Percentiles rank a stretch among this genome's conserved stretches.
phyloP scores from a whole-genome alignment of 2,888 invertebrate species.

The Agrotis ipsilon region DNA sequence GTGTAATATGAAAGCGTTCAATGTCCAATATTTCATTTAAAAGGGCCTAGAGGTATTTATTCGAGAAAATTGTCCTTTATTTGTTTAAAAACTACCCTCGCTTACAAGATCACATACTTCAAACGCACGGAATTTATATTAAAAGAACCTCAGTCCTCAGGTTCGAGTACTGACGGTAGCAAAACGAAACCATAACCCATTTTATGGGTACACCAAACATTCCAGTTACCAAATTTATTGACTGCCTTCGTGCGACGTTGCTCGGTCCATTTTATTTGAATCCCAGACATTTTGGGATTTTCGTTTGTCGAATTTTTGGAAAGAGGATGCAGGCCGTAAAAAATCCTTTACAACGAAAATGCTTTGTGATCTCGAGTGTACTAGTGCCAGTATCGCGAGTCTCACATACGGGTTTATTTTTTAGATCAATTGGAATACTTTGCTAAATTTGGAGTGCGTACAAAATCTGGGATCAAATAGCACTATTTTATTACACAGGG shows the following conservation, averaged over 20 bases:
- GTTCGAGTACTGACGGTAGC: constrained; percentile 17
- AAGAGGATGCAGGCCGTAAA: constrained; percentile 41
- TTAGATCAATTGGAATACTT: constrained; percentile 9
- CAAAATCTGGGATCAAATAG: neutral
- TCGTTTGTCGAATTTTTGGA: constrained; percentile 26
- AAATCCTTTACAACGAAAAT: constrained; percentile 35
- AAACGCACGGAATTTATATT: constrained; percentile 51
- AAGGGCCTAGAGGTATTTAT: neutral
- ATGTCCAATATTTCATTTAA: too few relatives aligned
- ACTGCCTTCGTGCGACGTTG: constrained; percentile 34
- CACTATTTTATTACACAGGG: too few relatives aligned
- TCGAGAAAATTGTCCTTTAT: neutral
- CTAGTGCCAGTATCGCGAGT: constrained; percentile 7
- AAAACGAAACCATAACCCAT: constrained; percentile 66
- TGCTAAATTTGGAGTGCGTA: neutral
- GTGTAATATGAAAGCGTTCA: too few relatives aligned
- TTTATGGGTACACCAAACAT: constrained; percentile 72
- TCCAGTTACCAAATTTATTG: constrained; percentile 69
- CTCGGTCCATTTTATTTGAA: constrained; percentile 50
- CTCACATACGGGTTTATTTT: constrained; percentile 22
- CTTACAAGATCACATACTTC: constrained; percentile 23
- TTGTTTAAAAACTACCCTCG: neutral
- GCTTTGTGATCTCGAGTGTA: constrained; percentile 40
- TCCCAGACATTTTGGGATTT: constrained; percentile 44
- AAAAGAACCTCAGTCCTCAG: constrained; percentile 12